Base-by-base conservation (phyloP, 2,113 vertebrate species). In the Abramis brama region DNA sequence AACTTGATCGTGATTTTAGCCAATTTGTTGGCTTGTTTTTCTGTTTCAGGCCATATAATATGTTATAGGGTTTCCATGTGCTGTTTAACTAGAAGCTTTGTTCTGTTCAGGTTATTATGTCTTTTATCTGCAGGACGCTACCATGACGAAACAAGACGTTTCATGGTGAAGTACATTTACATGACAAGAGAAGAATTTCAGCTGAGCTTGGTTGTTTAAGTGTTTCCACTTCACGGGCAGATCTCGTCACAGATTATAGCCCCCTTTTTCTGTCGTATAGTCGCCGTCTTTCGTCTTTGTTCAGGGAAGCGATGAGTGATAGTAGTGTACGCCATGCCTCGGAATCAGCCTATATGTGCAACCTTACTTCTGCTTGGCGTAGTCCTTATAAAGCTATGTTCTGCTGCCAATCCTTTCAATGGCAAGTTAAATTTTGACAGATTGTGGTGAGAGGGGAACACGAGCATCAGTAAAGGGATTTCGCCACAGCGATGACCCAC, bases 381-480 rank as follows among this genome's bases (percentile, higher is more conserved):
- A 93, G 93, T 94, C 87, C 85, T 89, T 93, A 95, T 95, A 95
- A 95, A 95, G 93, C 93, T 94, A 92, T 94, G 95, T 94, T 95
- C 92, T 94, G 91, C 93, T 93, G 92, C 92, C 90, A 79, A 87
- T 88, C 86, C 86, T 89, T 86, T 94, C 92, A 95, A 94, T 94
- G 92, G 93, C 88, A 86, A 94, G 92, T 94, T 93, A 92, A 93
- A 94, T 94, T 94, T 93, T 94, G 94, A 95, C 93, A 95, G 94
- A 96, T 95, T 95, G 93, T 88, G 92, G 94, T 89, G 95, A 96
- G 93, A 93, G 94, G 89, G 93, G 92, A 92, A 95, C 94, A 96
- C 86, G 94, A 91, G 91, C 91, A 80, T 91, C 94, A 95, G 93
- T 95, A 95, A 95, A 94, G 92, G 92, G 93, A 91, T 91, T 92